A percentile compares a stretch with the other conserved stretches of the same genome.
phyloP scores from a whole-genome alignment of 1,140 invertebrate species.

The Samia ricini region DNA sequence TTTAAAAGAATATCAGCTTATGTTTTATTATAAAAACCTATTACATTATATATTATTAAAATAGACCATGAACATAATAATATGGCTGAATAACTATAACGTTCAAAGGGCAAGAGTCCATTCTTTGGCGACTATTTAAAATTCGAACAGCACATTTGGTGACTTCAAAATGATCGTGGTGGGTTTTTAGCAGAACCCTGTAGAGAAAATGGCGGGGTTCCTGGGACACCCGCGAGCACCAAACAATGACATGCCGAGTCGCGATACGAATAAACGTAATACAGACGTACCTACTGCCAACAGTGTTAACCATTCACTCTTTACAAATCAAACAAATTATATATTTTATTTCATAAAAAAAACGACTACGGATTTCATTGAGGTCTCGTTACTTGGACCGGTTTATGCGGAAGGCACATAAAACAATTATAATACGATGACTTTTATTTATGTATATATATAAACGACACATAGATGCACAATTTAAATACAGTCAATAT shows the following conservation, averaged over 20 bases:
- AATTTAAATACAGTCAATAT: too few species aligned
- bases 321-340: conserved; percentile 75
- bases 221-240: conserved; percentile 59
- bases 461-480: too few species aligned
- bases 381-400: neutral
- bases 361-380: conserved; percentile 24
- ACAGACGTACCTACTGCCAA: conserved; percentile 47
- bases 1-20: too few species aligned
- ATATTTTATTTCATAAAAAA: conserved; percentile 69
- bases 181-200: conserved; percentile 70
- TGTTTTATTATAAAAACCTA: too few species aligned
- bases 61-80: neutral
- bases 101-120: conserved; percentile 46
- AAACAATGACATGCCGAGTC: conserved; percentile 53
- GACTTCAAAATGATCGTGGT: conserved; percentile 64
- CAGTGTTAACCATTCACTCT: conserved; percentile 60
- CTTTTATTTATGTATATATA: too few species aligned
- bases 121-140: conserved; percentile 38
- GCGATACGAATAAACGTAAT: conserved; percentile 43
- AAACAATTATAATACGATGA: neutral
- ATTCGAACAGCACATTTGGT: conserved; percentile 56
- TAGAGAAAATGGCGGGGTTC: conserved; percentile 66
- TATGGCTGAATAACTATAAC: conserved; percentile 3
- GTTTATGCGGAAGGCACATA: neutral
- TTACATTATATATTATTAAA: neutral